Conservation (phyloP, 2,113 vertebrate species). For the Misgurnus mizolepis region DNA sequence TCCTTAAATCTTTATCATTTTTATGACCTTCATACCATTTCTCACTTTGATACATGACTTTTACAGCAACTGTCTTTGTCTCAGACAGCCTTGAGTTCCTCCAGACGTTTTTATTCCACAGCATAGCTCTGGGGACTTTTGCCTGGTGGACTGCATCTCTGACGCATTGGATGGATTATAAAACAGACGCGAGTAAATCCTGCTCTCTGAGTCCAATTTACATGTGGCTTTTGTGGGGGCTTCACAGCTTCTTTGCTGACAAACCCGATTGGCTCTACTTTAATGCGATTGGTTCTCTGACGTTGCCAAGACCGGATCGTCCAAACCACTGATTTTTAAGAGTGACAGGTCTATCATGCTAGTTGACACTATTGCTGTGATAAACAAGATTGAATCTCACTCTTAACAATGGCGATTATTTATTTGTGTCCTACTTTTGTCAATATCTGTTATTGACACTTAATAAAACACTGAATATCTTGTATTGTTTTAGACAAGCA, state of each 20-base stretch:
- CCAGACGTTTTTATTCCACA: slow-evolving; percentile 2
- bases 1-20: not conserved
- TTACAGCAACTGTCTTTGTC: not conserved
- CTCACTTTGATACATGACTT: not conserved
- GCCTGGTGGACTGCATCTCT: slow-evolving; percentile 31
- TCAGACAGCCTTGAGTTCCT: slow-evolving; percentile 1
- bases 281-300: slow-evolving; percentile 35
- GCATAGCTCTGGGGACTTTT: slow-evolving; percentile 18
- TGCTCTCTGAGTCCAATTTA: slow-evolving; percentile 33
- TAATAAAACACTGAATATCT: not conserved
- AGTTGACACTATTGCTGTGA: slow-evolving; percentile 10
- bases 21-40: slow-evolving; percentile 15
- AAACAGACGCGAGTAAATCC: slow-evolving; percentile 40
- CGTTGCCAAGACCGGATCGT: not conserved
- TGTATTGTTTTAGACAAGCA: not conserved
- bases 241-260: slow-evolving; percentile 26
- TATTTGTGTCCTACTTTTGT: not conserved
- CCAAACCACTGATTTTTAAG: not conserved
- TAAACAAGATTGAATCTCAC: slow-evolving; percentile 39
- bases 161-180: slow-evolving; percentile 37
- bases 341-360: slow-evolving; percentile 27
- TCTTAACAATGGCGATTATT: slow-evolving; percentile 21
- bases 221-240: slow-evolving; percentile 37
- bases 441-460: slow-evolving; percentile 2
- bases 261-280: slow-evolving; percentile 37